These are phyloP conservation scores for Musca domestica DNA, from an alignment of 1,140 invertebrate genomes.

Conservation along the genomic window DNA sequence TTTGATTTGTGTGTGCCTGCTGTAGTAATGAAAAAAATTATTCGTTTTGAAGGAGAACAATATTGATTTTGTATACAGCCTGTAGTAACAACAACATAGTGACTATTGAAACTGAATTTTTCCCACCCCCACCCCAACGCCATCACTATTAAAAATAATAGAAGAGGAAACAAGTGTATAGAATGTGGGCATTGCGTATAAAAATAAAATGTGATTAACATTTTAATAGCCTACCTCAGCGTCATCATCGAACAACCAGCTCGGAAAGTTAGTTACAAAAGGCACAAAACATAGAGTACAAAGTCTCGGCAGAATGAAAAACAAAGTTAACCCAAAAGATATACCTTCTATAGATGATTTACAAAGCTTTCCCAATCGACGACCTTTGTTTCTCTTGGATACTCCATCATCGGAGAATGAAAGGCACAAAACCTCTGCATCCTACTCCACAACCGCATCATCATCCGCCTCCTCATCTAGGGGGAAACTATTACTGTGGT, in stretches of 20 bases:
- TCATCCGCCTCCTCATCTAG: slow-evolving; percentile 25
- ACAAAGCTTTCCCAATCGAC: slow-evolving; percentile 35
- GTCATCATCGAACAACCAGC: background rate
- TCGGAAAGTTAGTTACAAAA: background rate
- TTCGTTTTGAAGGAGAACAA: background rate
- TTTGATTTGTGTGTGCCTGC: background rate
- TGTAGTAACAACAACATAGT: no score
- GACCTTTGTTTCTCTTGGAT: slow-evolving; percentile 48
- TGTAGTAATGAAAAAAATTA: background rate
- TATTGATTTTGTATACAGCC: background rate
- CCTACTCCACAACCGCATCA: slow-evolving; percentile 35
- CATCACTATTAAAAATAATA: no score
- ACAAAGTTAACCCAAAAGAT: background rate
- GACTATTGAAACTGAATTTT: no score
- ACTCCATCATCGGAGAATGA: slow-evolving; percentile 37
- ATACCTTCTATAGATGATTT: background rate
- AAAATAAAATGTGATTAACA: no score
- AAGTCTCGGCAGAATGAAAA: background rate
- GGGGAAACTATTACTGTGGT: slow-evolving; percentile 26
- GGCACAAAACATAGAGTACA: background rate
- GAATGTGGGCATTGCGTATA: no score
- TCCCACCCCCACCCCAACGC: no score
- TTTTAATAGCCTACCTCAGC: background rate
- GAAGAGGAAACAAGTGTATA: no score
- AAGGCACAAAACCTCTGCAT: slow-evolving; percentile 34